These are phyloP conservation scores for Brachionus koreanus DNA, from an alignment of 1,140 invertebrate genomes.

Conservation along the genomic window DNA sequence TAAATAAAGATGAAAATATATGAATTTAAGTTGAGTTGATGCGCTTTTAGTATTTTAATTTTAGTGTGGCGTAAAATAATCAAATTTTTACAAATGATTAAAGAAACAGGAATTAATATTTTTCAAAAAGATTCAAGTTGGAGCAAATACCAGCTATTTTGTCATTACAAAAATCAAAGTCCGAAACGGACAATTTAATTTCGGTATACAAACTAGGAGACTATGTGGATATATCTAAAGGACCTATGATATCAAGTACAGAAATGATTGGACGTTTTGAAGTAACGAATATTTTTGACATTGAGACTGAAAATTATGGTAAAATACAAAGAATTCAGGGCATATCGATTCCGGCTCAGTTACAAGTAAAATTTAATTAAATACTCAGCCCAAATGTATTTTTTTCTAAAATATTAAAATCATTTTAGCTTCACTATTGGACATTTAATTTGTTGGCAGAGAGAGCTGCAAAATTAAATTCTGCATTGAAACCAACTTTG, in stretches of 20 bases:
- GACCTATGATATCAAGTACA: constrained; percentile 78
- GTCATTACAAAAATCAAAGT: constrained; percentile 46
- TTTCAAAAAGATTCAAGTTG: constrained; percentile 64
- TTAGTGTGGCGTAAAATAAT: too few relatives aligned
- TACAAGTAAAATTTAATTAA: constrained; percentile 51
- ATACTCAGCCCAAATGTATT: not conserved
- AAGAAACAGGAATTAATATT: not conserved
- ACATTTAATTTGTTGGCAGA: constrained; percentile 72
- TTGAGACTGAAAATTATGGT: constrained; percentile 62
- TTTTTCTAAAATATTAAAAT: constrained; percentile 34
- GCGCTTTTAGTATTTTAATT: too few relatives aligned
- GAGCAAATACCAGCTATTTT: constrained; percentile 78
- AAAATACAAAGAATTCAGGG: constrained; percentile 81
- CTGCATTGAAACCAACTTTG: not conserved
- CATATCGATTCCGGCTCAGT: constrained; percentile 72
- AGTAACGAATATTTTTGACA: constrained; percentile 68
- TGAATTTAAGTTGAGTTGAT: not conserved
- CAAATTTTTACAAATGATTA: too few relatives aligned
- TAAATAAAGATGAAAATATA: too few relatives aligned
- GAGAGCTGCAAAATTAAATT: constrained; percentile 64
- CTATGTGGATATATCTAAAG: constrained; percentile 83
- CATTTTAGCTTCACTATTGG: constrained; percentile 70
- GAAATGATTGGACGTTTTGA: constrained; percentile 70
- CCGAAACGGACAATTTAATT: constrained; percentile 61
- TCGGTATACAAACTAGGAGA: constrained; percentile 75